phyloP scores from a whole-genome alignment of 2,888 invertebrate genomes.

The Dugesia japonica region DNA sequence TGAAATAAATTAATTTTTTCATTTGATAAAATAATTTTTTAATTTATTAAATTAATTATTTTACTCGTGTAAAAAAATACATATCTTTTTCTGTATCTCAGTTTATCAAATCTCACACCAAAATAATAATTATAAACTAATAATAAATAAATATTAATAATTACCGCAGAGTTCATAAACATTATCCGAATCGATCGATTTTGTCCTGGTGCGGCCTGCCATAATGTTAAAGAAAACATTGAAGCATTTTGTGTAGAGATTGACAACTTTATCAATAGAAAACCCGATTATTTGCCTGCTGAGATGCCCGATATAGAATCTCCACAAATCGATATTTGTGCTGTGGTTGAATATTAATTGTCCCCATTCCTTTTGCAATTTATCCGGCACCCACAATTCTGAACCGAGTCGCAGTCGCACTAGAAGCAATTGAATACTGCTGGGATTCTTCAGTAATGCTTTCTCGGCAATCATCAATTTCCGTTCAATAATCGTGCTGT shows the following conservation, averaged over 20 bases:
- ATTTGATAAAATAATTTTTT: no score
- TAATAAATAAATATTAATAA: background rate
- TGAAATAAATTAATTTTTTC: no score
- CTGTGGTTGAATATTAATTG: background rate
- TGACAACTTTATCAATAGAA: background rate
- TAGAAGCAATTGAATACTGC: background rate
- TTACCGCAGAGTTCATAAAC: background rate
- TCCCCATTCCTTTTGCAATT: background rate
- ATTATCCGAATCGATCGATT: background rate
- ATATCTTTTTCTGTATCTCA: no score
- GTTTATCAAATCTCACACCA: no score
- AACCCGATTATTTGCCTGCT: background rate
- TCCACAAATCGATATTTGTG: background rate
- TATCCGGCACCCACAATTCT: background rate
- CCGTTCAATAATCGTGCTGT: background rate
- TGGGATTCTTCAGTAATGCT: background rate
- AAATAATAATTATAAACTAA: no score
- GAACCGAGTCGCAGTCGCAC: background rate
- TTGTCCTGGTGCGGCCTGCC: background rate
- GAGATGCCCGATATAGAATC: background rate
- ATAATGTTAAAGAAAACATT: background rate
- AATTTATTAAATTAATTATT: no score
- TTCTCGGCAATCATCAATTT: background rate
- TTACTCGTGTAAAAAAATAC: no score
- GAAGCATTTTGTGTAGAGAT: background rate